Evolutionary conservation across 2,797 vertebrate species (phyloP).

Genomic region (Gila robusta): DNA sequence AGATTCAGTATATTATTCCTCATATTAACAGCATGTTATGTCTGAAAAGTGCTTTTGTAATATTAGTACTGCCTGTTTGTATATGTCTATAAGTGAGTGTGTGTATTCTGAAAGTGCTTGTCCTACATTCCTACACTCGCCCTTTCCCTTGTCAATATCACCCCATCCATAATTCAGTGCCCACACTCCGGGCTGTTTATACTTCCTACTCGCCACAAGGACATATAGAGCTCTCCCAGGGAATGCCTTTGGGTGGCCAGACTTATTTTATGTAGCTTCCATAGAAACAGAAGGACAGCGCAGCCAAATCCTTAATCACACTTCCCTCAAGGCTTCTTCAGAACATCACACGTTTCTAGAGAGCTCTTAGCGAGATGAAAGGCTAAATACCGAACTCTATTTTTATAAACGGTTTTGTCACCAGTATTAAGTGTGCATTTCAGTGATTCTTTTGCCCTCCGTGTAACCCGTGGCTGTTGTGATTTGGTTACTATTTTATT

Average conservation of each 20-base stretch:
- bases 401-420: constrained; percentile 9
- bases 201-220: constrained; percentile 30
- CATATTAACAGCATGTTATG: not conserved
- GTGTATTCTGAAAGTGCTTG: constrained; percentile 56
- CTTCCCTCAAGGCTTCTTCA: constrained; percentile 19
- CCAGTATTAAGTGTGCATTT: constrained; percentile 12
- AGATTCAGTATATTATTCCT: not conserved
- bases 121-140: constrained; percentile 74
- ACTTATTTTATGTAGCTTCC: constrained; percentile 38
- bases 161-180: constrained; percentile 62
- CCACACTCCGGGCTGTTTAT: constrained; percentile 41
- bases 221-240: constrained; percentile 23
- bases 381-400: constrained; percentile 23
- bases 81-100: constrained; percentile 20
- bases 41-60: constrained; percentile 12
- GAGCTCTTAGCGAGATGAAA: constrained; percentile 25
- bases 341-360: constrained; percentile 1
- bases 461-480: constrained; percentile 30
- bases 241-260: constrained; percentile 37
- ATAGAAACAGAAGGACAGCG: constrained; percentile 14
- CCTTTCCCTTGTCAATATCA: constrained; percentile 57
- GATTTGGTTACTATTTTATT: constrained; percentile 48
- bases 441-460: constrained; percentile 16
- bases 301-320: constrained; percentile 22
- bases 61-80: constrained; percentile 16